phyloP scores from a whole-genome alignment of 2,113 vertebrate species.

The Pituophis catenifer region DNA sequence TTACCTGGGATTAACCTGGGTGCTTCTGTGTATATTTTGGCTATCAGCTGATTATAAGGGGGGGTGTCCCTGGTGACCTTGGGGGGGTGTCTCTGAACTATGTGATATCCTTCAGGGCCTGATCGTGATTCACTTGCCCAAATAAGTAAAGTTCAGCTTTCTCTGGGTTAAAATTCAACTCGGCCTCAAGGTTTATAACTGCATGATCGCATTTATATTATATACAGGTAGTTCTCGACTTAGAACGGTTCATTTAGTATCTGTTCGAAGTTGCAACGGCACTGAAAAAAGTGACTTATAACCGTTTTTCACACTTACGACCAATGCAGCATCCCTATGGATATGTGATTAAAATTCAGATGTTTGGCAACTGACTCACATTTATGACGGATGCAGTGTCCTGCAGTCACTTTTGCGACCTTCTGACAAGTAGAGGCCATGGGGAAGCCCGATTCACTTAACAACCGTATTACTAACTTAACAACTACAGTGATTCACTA shows the following conservation, averaged over 20 bases:
- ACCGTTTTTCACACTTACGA: too few species aligned
- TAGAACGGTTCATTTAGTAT: too few species aligned
- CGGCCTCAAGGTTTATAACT: too few species aligned
- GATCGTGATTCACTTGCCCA: neutral
- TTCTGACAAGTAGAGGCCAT: too few species aligned
- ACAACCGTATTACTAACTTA: neutral
- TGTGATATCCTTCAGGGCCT: neutral
- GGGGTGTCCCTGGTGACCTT: neutral
- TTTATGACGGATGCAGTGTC: neutral
- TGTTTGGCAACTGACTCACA: neutral
- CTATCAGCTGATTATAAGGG: neutral
- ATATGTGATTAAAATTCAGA: too few species aligned
- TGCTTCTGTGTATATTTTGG: neutral
- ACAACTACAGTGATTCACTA: neutral
- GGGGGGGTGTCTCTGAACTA: too few species aligned
- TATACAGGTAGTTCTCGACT: too few species aligned
- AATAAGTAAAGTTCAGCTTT: constrained; percentile 15
- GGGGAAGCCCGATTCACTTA: too few species aligned
- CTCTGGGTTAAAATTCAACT: constrained; percentile 33
- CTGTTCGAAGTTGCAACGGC: too few species aligned
- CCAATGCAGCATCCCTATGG: too few species aligned
- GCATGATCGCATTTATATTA: neutral
- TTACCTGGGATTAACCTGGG: neutral
- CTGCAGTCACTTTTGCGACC: too few species aligned
- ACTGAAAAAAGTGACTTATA: neutral